Percentiles rank a stretch among this genome's conserved stretches.
Evolutionary conservation across 2,888 invertebrate genomes (phyloP).

Genomic region (Conchocele bisecta): DNA sequence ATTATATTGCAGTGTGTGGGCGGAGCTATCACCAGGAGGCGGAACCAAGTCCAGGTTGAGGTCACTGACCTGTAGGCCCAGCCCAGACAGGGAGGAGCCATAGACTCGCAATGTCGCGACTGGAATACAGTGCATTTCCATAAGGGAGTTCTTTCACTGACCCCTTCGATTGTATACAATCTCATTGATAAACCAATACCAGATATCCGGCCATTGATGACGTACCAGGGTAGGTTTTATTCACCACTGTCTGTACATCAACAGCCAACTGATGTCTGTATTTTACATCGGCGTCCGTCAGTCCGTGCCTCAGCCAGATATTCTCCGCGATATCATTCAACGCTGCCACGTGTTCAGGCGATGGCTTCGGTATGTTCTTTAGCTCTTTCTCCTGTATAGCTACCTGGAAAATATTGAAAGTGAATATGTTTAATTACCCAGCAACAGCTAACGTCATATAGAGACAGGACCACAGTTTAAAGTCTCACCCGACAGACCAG

Average conservation of each 20-base stretch:
- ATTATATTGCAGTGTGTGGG: slow-evolving; percentile 43
- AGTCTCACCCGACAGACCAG: too few relatives aligned
- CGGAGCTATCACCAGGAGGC: slow-evolving; percentile 54
- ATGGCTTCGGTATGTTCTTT: slow-evolving; percentile 75
- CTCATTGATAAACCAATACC: too few relatives aligned
- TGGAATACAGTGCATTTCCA: background rate
- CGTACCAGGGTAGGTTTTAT: slow-evolving; percentile 61
- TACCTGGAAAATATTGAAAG: slow-evolving; percentile 58
- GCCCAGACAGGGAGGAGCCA: background rate
- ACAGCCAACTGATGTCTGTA: slow-evolving; percentile 66
- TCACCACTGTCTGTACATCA: slow-evolving; percentile 66
- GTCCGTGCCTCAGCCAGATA: slow-evolving; percentile 69
- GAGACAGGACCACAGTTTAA: too few relatives aligned
- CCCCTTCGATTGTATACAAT: too few relatives aligned
- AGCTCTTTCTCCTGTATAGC: slow-evolving; percentile 71
- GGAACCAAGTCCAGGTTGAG: slow-evolving; percentile 82
- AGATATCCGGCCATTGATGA: too few relatives aligned
- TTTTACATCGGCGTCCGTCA: slow-evolving; percentile 73
- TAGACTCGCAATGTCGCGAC: background rate
- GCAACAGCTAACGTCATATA: too few relatives aligned
- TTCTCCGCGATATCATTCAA: slow-evolving; percentile 73
- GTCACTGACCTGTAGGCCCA: slow-evolving; percentile 76
- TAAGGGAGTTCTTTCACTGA: background rate
- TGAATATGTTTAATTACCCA: too few relatives aligned
- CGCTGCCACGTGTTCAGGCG: slow-evolving; percentile 72